Percentiles rank a stretch among this genome's conserved stretches.
These are phyloP conservation scores for Morpho achilles DNA, from an alignment of 2,888 invertebrate species.

Conservation along the genomic window DNA sequence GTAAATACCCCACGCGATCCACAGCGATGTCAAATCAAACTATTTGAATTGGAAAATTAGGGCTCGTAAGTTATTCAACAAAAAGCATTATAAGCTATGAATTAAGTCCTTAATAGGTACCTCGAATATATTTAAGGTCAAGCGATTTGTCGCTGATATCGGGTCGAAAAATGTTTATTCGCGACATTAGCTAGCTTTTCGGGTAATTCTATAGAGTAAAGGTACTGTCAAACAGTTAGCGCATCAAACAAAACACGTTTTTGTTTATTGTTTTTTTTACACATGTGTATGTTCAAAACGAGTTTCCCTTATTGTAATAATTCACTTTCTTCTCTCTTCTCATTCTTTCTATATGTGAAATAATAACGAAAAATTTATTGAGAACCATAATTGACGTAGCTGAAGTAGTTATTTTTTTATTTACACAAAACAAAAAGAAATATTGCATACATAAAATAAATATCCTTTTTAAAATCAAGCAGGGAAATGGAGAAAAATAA, in stretches of 20 bases:
- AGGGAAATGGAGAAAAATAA: no score
- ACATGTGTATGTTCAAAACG: no score
- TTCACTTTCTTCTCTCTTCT: no score
- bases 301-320: no score
- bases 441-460: no score
- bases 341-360: no score
- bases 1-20: slow-evolving; percentile 1
- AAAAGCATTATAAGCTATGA: slow-evolving; percentile 15
- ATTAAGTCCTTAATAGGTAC: slow-evolving; percentile 20
- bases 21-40: slow-evolving; percentile 8
- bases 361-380: no score
- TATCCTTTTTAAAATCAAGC: no score
- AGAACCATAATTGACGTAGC: no score
- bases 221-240: slow-evolving; percentile 1
- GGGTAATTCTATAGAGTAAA: slow-evolving; percentile 5
- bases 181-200: slow-evolving; percentile 9
- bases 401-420: no score
- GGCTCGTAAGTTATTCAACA: slow-evolving; percentile 18
- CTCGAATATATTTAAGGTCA: slow-evolving; percentile 10
- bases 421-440: no score
- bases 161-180: slow-evolving; percentile 10
- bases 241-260: neutral
- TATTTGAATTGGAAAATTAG: slow-evolving; percentile 12
- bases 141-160: slow-evolving; percentile 13
- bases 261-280: no score